Conservation (phyloP, 2,797 vertebrate genomes). For the Scyliorhinus canicula region DNA sequence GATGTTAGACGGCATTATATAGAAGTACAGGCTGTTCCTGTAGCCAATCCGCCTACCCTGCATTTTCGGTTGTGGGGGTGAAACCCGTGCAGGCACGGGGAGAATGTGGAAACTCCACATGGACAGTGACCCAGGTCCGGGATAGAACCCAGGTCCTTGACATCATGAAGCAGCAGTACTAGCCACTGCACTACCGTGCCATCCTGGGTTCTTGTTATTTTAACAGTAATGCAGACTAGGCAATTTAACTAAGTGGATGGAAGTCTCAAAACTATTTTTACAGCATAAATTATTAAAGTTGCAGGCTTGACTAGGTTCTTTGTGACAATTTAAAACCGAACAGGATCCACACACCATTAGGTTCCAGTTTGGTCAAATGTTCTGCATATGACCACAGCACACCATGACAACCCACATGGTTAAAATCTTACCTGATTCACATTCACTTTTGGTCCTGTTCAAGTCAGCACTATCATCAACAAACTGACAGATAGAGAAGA, state of each 20-base stretch:
- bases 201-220: not conserved
- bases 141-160: no score
- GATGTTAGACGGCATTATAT: not conserved
- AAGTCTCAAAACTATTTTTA: not conserved
- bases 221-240: not conserved
- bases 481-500: slow-evolving; percentile 97
- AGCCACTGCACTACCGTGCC: no score
- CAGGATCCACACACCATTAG: not conserved
- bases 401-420: not conserved
- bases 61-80: no score
- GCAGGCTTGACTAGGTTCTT: not conserved
- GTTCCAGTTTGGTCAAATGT: not conserved
- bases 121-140: no score
- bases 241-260: not conserved
- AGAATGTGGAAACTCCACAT: no score
- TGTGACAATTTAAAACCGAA: not conserved
- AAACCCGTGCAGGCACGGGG: no score
- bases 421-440: slow-evolving; percentile 79
- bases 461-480: slow-evolving; percentile 83
- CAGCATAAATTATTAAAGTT: not conserved
- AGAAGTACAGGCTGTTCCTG: not conserved
- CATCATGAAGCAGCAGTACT: no score
- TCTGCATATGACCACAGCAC: not conserved
- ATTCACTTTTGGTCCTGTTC: slow-evolving; percentile 85
- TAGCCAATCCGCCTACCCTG: no score